A percentile compares a stretch with the other conserved stretches of the same genome.
Evolutionary conservation across 2,888 invertebrate genomes (phyloP).

Genomic region (Himalopsyche japonica): DNA sequence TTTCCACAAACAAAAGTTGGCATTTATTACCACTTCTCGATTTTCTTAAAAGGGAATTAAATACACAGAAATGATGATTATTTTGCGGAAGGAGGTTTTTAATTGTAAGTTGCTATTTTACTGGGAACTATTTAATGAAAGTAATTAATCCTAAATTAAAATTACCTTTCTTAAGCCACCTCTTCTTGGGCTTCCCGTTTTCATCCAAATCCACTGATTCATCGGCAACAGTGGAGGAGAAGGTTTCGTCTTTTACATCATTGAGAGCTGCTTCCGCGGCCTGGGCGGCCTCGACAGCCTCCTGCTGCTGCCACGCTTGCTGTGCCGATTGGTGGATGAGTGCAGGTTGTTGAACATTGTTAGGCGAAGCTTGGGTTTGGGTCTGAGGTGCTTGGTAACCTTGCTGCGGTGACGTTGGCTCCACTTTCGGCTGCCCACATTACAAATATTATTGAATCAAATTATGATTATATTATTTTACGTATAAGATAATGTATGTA

Average conservation of each 20-base stretch:
- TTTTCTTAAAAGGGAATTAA: too few relatives aligned
- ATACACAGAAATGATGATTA: too few relatives aligned
- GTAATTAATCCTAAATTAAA: not conserved
- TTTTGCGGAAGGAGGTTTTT: too few relatives aligned
- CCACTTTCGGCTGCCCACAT: not conserved
- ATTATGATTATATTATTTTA: not conserved
- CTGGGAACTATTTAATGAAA: not conserved
- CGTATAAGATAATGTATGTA: too few relatives aligned
- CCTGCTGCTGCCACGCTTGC: slow-evolving; percentile 38
- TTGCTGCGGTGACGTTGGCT: not conserved
- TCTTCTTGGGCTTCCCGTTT: slow-evolving; percentile 8
- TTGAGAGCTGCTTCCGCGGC: not conserved
- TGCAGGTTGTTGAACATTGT: slow-evolving; percentile 25
- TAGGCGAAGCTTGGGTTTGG: not conserved
- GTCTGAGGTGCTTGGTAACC: slow-evolving; percentile 9
- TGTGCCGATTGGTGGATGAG: slow-evolving; percentile 39
- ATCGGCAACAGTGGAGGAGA: not conserved
- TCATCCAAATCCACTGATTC: not conserved
- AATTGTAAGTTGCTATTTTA: too few relatives aligned
- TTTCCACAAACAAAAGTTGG: too few relatives aligned
- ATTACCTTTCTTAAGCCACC: slow-evolving; percentile 28
- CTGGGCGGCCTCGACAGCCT: slow-evolving; percentile 12
- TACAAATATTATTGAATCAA: not conserved
- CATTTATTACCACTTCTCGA: too few relatives aligned
- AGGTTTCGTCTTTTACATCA: not conserved